These are phyloP conservation scores for Lacanobia oleracea DNA, from an alignment of 2,888 invertebrate species.

Conservation along the genomic window DNA sequence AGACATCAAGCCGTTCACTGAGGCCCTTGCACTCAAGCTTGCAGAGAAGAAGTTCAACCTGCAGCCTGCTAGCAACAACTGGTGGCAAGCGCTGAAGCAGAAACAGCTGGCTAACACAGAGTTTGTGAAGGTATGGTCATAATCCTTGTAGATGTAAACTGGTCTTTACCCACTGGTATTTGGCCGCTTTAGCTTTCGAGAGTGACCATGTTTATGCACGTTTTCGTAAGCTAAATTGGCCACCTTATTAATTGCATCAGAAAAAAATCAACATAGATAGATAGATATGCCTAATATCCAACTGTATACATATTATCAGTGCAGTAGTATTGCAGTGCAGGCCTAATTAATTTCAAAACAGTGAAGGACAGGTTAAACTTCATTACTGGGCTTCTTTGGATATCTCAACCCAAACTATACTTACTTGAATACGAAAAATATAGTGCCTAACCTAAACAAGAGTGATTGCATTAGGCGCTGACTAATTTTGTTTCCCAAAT, in stretches of 20 bases:
- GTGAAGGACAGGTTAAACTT: not conserved
- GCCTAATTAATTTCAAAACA: not conserved
- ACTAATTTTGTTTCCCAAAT: not conserved
- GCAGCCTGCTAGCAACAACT: slow-evolving; percentile 88
- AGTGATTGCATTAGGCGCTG: too few relatives aligned
- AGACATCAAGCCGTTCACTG: slow-evolving; percentile 94
- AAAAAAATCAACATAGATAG: too few relatives aligned
- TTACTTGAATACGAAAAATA: not conserved
- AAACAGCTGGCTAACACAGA: slow-evolving; percentile 94
- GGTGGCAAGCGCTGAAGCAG: slow-evolving; percentile 94
- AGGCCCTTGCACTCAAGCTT: slow-evolving; percentile 91
- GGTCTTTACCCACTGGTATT: too few relatives aligned
- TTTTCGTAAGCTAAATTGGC: too few relatives aligned
- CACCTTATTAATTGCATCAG: too few relatives aligned
- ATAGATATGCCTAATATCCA: too few relatives aligned
- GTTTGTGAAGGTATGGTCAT: slow-evolving; percentile 91
- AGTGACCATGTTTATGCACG: too few relatives aligned
- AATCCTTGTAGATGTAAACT: not conserved
- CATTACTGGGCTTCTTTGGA: not conserved
- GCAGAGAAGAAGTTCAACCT: slow-evolving; percentile 91
- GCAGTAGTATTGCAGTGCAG: too few relatives aligned
- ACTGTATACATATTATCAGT: too few relatives aligned
- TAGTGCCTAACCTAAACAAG: too few relatives aligned
- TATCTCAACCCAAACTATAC: not conserved
- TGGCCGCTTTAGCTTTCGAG: too few relatives aligned